Conservation (phyloP, 2,113 vertebrate species). For the Ciconia boyciana region DNA sequence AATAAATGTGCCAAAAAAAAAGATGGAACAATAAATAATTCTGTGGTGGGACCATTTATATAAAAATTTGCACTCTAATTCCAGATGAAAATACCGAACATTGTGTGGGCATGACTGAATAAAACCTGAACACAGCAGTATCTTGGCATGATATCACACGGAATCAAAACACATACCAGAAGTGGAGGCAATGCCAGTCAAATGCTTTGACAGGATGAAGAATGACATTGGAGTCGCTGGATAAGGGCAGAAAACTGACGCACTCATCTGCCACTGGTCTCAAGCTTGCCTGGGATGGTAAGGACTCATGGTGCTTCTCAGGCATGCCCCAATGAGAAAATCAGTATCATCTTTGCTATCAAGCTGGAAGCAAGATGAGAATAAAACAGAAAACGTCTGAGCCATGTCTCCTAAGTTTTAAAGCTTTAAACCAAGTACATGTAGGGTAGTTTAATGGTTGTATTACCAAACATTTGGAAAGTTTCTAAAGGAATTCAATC, state of each 20-base stretch:
- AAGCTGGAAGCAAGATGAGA: background rate
- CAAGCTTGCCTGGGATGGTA: background rate
- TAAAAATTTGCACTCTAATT: background rate
- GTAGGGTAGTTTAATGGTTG: background rate
- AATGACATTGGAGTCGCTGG: background rate
- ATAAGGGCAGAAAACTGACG: background rate
- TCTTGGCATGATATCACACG: background rate
- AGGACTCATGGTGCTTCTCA: background rate
- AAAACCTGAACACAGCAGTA: background rate
- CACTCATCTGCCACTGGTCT: background rate
- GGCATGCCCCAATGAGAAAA: background rate
- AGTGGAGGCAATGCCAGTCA: background rate
- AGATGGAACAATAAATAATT: background rate
- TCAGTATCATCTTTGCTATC: background rate
- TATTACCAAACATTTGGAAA: background rate
- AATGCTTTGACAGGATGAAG: background rate
- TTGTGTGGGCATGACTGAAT: background rate
- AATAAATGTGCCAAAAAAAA: background rate
- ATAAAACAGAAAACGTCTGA: background rate
- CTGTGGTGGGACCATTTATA: background rate
- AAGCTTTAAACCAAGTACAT: background rate
- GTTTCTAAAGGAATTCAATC: background rate
- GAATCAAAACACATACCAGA: background rate
- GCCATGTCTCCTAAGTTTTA: background rate
- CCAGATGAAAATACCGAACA: background rate